A percentile compares a stretch with the other conserved stretches of the same genome.
phyloP scores from a whole-genome alignment of 2,797 vertebrate species.

The Agapornis canus region DNA sequence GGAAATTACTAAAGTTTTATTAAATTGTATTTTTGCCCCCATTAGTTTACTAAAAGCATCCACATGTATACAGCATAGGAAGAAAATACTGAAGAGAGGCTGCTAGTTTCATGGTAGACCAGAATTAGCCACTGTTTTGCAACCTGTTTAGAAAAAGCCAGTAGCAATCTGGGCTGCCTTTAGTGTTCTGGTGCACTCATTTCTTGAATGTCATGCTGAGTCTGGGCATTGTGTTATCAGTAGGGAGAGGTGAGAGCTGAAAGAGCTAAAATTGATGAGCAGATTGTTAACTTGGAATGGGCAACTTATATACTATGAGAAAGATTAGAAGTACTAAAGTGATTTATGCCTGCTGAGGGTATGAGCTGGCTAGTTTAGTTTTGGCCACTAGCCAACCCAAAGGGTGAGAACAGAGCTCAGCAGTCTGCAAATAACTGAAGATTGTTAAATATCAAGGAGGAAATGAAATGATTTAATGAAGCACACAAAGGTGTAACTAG shows the following conservation, averaged over 20 bases:
- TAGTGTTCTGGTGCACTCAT: neutral
- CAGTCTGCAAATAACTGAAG: constrained; percentile 27
- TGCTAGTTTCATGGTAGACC: neutral
- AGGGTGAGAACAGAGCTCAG: constrained; percentile 28
- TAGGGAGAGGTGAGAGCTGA: constrained; percentile 3
- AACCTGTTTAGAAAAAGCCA: neutral
- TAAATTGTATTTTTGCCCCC: neutral
- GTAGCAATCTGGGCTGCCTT: neutral
- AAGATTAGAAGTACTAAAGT: constrained; percentile 18
- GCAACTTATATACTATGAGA: neutral
- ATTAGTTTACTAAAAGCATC: neutral
- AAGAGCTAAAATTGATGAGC: constrained; percentile 10
- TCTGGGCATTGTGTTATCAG: neutral
- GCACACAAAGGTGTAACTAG: constrained; percentile 47
- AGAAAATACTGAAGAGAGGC: neutral
- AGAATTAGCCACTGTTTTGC: neutral
- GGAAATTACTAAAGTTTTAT: neutral
- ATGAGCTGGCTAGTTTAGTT: constrained; percentile 47
- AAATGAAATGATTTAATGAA: constrained; percentile 59
- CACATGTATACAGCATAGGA: neutral
- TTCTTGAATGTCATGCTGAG: neutral
- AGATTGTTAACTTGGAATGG: neutral
- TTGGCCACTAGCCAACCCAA: constrained; percentile 44
- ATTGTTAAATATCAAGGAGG: constrained; percentile 49
- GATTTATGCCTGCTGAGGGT: constrained; percentile 32